Evolutionary conservation across 2,888 invertebrate species (phyloP), one percentile per base, ranked within the genome.

Genomic region (Ophraella communa): DNA sequence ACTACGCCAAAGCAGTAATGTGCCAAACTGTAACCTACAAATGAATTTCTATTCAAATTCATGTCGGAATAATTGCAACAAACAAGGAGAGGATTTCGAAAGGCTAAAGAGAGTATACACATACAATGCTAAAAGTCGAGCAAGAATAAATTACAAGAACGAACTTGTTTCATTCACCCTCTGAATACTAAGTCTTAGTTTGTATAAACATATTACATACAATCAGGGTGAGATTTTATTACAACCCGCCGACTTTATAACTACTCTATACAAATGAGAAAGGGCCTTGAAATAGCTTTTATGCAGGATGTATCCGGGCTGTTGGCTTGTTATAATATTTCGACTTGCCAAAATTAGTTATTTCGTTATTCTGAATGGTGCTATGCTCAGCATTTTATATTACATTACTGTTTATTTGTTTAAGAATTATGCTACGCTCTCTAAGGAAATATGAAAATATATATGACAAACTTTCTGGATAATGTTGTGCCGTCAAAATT

Each of bases 181-280:
- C 67, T 67, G 78, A 76, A 80, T 80, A 79, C 78, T 77, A 79
- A 79, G 78, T 79, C 60, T 78, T 75, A 77, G 77, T 78, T 79
- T 79, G 78, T 79, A 78, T 78, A 78, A 80, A 79, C 79, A 78
- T 78, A 80, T 79, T 79, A 79, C 76, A 76, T 69, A 77, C 77
- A 80, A 79, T 78, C 78, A 76, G 74, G 71, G 60, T 52, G 52
- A 75, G 76, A 76, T 77, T 77, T 78, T 78, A 78, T 77, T 77
- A 75, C 77, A 73, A 71, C 69, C 73, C 60, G 44, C 60, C 30
- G 60, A 53, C 60, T 60, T 60, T 60, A 60, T 60, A 60, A 60
- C 52, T 60, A 60, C 60, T 60, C 60, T 60, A 44, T 60, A 60
- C 60, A 60, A 60, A 53, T 33, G 52, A 53, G 60, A 60, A 44